These are phyloP conservation scores for Odontamblyopus rebecca DNA, from an alignment of 2,797 vertebrate genomes.

Conservation along the genomic window DNA sequence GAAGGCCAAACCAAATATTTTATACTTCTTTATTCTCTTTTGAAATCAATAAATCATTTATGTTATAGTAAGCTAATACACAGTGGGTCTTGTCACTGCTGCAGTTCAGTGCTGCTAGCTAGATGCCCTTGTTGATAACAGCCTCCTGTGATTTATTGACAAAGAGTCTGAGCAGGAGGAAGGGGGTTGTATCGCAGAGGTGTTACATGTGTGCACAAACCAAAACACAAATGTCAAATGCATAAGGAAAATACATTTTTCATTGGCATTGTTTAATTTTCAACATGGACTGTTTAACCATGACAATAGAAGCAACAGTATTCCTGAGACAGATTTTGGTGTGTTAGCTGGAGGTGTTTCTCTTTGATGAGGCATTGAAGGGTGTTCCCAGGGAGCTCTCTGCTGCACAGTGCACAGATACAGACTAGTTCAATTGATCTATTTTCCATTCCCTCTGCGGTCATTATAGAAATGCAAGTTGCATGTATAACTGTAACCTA, in stretches of 20 bases:
- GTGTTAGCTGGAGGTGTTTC: constrained; percentile 39
- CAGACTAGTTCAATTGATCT: constrained; percentile 64
- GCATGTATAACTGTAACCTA: no score
- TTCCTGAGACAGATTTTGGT: constrained; percentile 23
- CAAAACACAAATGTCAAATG: constrained; percentile 2
- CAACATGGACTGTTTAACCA: no score
- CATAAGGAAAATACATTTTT: no score
- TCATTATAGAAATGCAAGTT: constrained; percentile 73
- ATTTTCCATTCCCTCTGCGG: constrained; percentile 52
- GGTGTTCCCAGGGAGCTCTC: constrained; percentile 70
- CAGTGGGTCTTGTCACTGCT: constrained; percentile 1
- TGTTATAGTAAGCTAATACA: no score
- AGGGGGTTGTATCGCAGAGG: constrained; percentile 6
- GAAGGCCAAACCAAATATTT: background rate
- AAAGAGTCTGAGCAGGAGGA: constrained; percentile 25
- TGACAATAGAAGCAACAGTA: constrained; percentile 12
- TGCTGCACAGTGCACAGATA: constrained; percentile 44
- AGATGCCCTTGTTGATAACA: constrained; percentile 42
- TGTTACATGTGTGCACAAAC: constrained; percentile 8
- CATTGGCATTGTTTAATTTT: no score
- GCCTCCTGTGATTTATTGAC: constrained; percentile 37
- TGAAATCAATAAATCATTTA: no score
- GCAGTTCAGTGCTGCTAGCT: constrained; percentile 23
- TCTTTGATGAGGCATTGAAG: constrained; percentile 66
- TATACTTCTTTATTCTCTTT: no score